phyloP scores from a whole-genome alignment of 2,113 vertebrate species.

The Eurystomus gularis region DNA sequence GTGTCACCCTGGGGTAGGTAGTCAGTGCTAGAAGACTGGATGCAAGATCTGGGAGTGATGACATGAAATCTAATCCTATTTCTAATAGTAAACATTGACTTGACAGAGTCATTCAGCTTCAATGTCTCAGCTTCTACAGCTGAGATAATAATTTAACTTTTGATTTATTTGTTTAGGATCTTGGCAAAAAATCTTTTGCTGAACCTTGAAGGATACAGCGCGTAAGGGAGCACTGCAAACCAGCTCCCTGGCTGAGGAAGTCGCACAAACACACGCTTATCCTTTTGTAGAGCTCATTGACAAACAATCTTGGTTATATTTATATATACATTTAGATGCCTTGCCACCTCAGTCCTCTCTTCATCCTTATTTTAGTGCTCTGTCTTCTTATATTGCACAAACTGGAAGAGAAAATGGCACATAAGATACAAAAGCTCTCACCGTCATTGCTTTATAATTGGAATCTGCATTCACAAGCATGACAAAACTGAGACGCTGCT shows the following conservation, averaged over 20 bases:
- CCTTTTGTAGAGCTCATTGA: background rate
- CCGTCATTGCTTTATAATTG: background rate
- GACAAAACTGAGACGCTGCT: background rate
- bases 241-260: background rate
- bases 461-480: background rate
- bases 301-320: background rate
- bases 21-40: background rate
- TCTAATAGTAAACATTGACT: background rate
- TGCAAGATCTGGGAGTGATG: background rate
- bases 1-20: background rate
- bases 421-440: background rate
- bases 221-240: background rate
- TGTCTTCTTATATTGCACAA: background rate
- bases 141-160: background rate
- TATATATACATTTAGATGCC: background rate
- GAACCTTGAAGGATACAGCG: background rate
- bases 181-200: background rate
- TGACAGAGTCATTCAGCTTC: background rate
- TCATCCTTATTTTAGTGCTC: background rate
- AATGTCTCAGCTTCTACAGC: background rate
- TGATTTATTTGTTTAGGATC: background rate
- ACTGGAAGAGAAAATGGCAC: background rate
- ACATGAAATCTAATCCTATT: background rate
- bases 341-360: background rate
- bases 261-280: background rate